Evolutionary conservation across 2,113 vertebrate genomes (phyloP).

Genomic region (Falcunculus frontatus): DNA sequence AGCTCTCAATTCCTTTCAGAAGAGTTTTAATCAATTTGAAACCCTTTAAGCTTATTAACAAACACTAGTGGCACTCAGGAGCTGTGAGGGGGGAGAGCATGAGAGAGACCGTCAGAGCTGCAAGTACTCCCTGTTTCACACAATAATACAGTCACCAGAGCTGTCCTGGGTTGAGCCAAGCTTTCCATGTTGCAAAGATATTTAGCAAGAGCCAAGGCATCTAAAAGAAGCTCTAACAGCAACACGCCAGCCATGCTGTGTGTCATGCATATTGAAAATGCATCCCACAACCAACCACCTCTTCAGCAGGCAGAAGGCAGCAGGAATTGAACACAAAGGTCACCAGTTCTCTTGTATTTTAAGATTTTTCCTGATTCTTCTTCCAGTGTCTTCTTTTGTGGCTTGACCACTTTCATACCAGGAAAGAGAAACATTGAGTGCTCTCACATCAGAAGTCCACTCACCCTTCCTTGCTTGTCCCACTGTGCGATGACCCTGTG

Average conservation of each 20-base stretch:
- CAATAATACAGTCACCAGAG: neutral
- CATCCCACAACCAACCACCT: neutral
- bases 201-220: neutral
- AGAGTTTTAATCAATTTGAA: neutral
- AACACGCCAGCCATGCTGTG: neutral
- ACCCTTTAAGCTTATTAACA: neutral
- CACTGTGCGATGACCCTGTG: neutral
- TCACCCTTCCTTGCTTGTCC: slow-evolving; percentile 18
- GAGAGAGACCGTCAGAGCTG: neutral
- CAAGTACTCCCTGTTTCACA: neutral
- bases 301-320: neutral
- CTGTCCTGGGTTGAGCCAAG: neutral
- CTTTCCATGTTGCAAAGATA: neutral
- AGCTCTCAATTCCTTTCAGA: neutral
- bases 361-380: neutral
- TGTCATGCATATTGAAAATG: neutral
- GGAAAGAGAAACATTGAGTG: neutral
- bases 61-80: neutral
- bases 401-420: accelerated
- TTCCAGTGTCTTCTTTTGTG: neutral
- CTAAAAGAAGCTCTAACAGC: neutral
- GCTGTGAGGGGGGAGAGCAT: neutral
- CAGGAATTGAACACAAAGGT: neutral
- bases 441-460: neutral
- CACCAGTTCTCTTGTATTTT: neutral